These are phyloP conservation scores for Drosophila takahashii DNA, from an alignment of 1,140 invertebrate genomes.

Conservation along the genomic window DNA sequence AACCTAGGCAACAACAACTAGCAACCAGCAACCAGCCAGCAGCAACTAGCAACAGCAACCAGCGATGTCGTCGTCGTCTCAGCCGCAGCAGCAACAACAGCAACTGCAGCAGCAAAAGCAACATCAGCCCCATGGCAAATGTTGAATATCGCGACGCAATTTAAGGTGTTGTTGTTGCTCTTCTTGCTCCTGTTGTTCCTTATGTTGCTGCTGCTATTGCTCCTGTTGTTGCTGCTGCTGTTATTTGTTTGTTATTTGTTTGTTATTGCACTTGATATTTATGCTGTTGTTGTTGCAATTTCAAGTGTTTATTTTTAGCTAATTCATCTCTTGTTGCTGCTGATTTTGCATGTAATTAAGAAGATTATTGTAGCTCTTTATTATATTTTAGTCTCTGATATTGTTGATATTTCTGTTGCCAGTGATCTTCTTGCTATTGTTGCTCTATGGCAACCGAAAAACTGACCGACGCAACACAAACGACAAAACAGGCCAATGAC, in stretches of 20 bases:
- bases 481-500: constrained; percentile 13
- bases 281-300: not conserved
- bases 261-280: too few relatives aligned
- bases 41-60: constrained; percentile 44
- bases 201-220: constrained; percentile 1
- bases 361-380: too few relatives aligned
- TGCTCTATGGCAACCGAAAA: constrained; percentile 16
- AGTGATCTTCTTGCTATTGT: not conserved
- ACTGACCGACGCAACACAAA: constrained; percentile 33
- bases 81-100: constrained; percentile 3
- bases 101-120: constrained; percentile 28
- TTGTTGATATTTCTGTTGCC: not conserved
- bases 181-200: constrained; percentile 10
- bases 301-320: not conserved
- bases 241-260: not conserved
- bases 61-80: constrained; percentile 30
- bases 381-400: not conserved
- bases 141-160: constrained; percentile 77
- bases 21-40: constrained; percentile 13
- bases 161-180: constrained; percentile 41
- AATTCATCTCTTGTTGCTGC: constrained; percentile 1
- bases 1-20: constrained; percentile 61
- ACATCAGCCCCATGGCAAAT: constrained; percentile 53
- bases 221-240: not conserved
- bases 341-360: not conserved